Evolutionary conservation across 1,140 invertebrate genomes (phyloP), one percentile per base, ranked within the genome.

Genomic region (Argopecten irradians): DNA sequence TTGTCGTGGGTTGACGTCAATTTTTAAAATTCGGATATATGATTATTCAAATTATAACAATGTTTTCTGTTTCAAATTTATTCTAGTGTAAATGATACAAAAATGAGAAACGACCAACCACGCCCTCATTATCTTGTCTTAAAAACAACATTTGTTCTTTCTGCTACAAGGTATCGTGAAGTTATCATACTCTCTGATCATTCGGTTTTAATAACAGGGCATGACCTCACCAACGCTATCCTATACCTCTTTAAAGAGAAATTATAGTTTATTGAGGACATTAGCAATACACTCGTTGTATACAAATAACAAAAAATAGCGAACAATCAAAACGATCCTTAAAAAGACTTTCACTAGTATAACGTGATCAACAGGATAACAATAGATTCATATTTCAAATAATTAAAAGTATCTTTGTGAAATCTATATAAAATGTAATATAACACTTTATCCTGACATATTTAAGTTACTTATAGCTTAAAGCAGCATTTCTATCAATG

Each of bases 1-100:
- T 71, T n/a, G 55, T 71, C 22, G 55, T 11, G 5, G 1, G 55
- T 71, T 71, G 55, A 71, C 55, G 55, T 71, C 55, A 71, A 22
- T 28, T 5, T 8, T 16, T 71, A 22, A 28, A 71, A 71, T 11
- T 28, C 55, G 55, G 55, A 71, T 28, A 71, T 71, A 28, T 71
- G n/a, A 71, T 71, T 71, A 28, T n/a, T 16, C n/a, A n/a, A 71
- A 71, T 1, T 28, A 71, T 28, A 71, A 28, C 22, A 71, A 71
- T 71, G 22, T 71, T 71, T 71, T 71, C 55, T 71, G 55, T 71
- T 71, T 71, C 55, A 71, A 71, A 71, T 28, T n/a, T 28, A 71
- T 28, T 71, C 55, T 71, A 71, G 55, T 71, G 55, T 71, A 71
- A 71, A 71, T 28, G 55, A 71, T n/a, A 71, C 8, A 71, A 71